Evolutionary conservation across 2,888 invertebrate genomes (phyloP).

Genomic region (Sussaba pulchella): DNA sequence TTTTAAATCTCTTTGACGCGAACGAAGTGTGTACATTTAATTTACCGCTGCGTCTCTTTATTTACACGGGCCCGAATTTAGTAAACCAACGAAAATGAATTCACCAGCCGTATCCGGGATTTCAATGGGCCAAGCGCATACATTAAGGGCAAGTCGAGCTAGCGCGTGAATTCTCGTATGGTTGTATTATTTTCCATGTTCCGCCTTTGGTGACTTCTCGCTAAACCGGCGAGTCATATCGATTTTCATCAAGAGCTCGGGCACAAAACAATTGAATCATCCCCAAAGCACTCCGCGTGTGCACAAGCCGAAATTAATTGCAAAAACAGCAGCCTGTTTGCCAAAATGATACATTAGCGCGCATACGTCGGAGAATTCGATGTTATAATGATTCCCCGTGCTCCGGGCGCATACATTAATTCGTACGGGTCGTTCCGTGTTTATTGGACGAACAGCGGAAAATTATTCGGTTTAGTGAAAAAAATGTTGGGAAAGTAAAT

Average conservation of each 20-base stretch:
- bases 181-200: slow-evolving; percentile 6
- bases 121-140: neutral
- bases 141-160: neutral
- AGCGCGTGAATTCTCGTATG: neutral
- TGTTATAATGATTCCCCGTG: slow-evolving; percentile 15
- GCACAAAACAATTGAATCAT: slow-evolving; percentile 10
- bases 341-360: slow-evolving; percentile 8
- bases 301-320: slow-evolving; percentile 13
- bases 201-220: neutral
- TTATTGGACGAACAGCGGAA: neutral
- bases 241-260: neutral
- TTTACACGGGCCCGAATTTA: neutral
- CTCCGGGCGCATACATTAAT: neutral
- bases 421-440: neutral
- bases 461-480: neutral
- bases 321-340: slow-evolving; percentile 15
- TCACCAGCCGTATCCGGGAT: neutral
- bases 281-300: slow-evolving; percentile 3
- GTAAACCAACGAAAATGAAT: neutral
- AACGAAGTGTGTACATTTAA: neutral
- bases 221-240: neutral
- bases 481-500: neutral
- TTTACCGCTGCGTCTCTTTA: neutral
- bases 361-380: slow-evolving; percentile 12
- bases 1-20: neutral